Evolutionary conservation across 2,113 vertebrate species (phyloP), one percentile per base, ranked within the genome.

Genomic region (Larimichthys crocea): DNA sequence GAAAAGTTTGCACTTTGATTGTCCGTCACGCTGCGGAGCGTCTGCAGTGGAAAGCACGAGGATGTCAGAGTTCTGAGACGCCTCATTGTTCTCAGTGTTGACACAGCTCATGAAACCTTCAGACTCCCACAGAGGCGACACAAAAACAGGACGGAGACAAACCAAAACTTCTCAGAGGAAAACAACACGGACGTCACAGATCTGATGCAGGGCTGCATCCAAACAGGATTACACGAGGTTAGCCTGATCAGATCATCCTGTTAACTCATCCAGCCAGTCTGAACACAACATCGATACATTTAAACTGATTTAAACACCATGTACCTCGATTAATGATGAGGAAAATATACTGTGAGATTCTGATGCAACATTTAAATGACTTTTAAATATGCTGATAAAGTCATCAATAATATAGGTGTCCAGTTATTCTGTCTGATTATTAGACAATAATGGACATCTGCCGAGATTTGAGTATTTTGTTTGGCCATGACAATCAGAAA

Each of bases 11-110:
- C 3, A 4, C 5, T 24, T 24, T 16, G 14, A 22, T 26, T 22
- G 22, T 62, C 11, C 44, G 10, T 14, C 50, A 4, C 1, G 2
- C 48, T 55, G 76, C 17, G 7, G 26, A 49, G 11, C 3, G 31
- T 22, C n/a, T 55, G 6, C 20, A 22, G 29, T 42, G n/a, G 35
- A 48, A 15, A 24, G n/a, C 10, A 26, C 31, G 14, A 26, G 22
- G 20, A 52, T 49, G 22, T 40, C 4, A n/a, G 4, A 35, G 26
- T 22, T 49, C 4, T 19, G 56, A 69, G 61, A 29, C 3, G 15
- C 22, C n/a, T 56, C 83, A 80, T 80, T 80, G 77, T 80, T 76
- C 65, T 80, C n/a, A 0, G 59, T 70, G 82, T 64, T 35, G 59
- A 80, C 31, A 29, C 7, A 20, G 19, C 24, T 83, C 19, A 7